These are phyloP conservation scores for Rhagonycha lutea DNA, from an alignment of 2,888 invertebrate genomes.

Conservation along the genomic window DNA sequence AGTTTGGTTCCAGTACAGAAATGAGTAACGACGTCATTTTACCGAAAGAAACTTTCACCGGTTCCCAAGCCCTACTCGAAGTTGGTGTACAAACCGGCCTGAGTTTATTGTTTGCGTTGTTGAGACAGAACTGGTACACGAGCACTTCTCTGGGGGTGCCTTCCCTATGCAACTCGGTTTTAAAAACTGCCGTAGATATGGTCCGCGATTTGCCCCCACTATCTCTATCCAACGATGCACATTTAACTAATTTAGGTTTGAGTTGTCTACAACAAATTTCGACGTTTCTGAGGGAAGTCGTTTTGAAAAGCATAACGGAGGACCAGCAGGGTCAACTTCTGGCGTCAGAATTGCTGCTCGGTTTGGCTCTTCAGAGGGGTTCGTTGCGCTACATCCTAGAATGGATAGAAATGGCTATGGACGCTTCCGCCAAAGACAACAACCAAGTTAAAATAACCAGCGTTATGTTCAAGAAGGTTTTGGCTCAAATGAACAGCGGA, in stretches of 20 bases:
- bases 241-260: slow-evolving; percentile 58
- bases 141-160: slow-evolving; percentile 51
- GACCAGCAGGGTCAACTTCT: slow-evolving; percentile 55
- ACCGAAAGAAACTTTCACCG: slow-evolving; percentile 42
- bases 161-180: slow-evolving; percentile 62
- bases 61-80: slow-evolving; percentile 62
- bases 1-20: slow-evolving; percentile 10
- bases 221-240: slow-evolving; percentile 63
- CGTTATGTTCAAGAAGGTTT: slow-evolving; percentile 45
- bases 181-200: slow-evolving; percentile 61
- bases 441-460: slow-evolving; percentile 39
- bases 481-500: slow-evolving; percentile 44
- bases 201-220: slow-evolving; percentile 62
- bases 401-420: slow-evolving; percentile 66
- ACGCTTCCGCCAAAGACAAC: slow-evolving; percentile 43
- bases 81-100: slow-evolving; percentile 66
- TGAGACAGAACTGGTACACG: slow-evolving; percentile 63
- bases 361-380: slow-evolving; percentile 63
- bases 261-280: slow-evolving; percentile 62
- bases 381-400: slow-evolving; percentile 63
- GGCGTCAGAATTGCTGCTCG: slow-evolving; percentile 60
- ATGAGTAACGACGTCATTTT: slow-evolving; percentile 23
- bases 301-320: slow-evolving; percentile 57
- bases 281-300: slow-evolving; percentile 58
- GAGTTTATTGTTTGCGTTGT: slow-evolving; percentile 62